phyloP scores from a whole-genome alignment of 2,113 vertebrate genomes.

The Mustela nigripes region DNA sequence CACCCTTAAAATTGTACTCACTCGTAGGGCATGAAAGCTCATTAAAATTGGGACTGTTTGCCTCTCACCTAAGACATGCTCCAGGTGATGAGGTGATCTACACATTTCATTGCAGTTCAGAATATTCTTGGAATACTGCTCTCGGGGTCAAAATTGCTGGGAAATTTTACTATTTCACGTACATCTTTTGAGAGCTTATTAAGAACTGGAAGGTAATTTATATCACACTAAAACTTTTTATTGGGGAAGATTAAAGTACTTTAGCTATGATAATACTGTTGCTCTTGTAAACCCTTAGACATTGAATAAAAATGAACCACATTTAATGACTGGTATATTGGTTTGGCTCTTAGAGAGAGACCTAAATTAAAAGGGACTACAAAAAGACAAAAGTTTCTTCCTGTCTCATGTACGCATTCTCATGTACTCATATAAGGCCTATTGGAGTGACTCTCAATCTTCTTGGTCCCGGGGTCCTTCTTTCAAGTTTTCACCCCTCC shows the following conservation, averaged over 20 bases:
- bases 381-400: neutral
- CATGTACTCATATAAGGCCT: no score
- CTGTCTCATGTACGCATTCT: neutral
- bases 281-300: neutral
- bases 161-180: neutral
- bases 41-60: neutral
- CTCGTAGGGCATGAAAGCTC: neutral
- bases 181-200: conserved; percentile 28
- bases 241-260: neutral
- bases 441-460: neutral
- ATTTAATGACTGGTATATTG: neutral
- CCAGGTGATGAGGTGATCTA: neutral
- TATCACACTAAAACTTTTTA: neutral
- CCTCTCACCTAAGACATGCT: neutral
- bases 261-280: neutral
- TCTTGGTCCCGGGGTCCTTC: neutral
- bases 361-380: neutral
- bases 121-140: neutral
- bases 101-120: neutral
- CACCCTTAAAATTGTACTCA: neutral
- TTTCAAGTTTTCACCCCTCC: neutral
- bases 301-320: neutral
- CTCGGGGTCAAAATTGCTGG: neutral
- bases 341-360: neutral
- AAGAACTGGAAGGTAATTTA: neutral